These are phyloP conservation scores for Ascaphus truei DNA, from an alignment of 2,113 vertebrate genomes.

Conservation along the genomic window DNA sequence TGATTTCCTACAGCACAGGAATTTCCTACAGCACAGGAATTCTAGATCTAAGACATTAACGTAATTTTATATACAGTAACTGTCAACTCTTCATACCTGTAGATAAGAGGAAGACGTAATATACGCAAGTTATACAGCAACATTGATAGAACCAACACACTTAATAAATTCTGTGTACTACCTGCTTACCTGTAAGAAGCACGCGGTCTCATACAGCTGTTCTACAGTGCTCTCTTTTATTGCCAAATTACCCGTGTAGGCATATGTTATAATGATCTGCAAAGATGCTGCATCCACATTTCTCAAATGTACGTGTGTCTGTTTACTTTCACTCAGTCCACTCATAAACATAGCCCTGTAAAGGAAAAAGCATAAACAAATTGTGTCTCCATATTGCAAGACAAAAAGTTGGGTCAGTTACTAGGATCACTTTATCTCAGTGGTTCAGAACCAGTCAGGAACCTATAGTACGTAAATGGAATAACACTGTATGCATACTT, in stretches of 20 bases:
- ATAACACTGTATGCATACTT: no score
- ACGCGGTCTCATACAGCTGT: constrained; percentile 95
- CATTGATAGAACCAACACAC: no score
- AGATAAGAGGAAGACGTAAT: no score
- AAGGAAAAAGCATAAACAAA: not conserved
- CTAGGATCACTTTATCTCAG: not conserved
- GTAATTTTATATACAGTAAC: no score
- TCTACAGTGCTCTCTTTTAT: constrained; percentile 91
- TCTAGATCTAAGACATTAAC: no score
- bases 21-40: no score
- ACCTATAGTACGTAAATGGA: no score
- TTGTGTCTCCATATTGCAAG: no score
- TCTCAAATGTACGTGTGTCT: constrained; percentile 89
- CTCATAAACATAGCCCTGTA: constrained; percentile 97
- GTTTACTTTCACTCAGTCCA: constrained; percentile 93
- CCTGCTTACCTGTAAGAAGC: constrained; percentile 87
- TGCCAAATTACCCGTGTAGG: constrained; percentile 94
- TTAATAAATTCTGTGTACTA: not conserved
- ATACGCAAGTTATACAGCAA: no score
- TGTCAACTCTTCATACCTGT: no score
- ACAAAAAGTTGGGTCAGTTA: constrained; percentile 2
- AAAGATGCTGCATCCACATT: constrained; percentile 91
- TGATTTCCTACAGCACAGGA: no score
- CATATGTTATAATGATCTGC: constrained; percentile 91
- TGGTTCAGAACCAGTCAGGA: no score